These are phyloP conservation scores for Incurvaria masculella DNA, from an alignment of 2,888 invertebrate species.

Conservation along the genomic window DNA sequence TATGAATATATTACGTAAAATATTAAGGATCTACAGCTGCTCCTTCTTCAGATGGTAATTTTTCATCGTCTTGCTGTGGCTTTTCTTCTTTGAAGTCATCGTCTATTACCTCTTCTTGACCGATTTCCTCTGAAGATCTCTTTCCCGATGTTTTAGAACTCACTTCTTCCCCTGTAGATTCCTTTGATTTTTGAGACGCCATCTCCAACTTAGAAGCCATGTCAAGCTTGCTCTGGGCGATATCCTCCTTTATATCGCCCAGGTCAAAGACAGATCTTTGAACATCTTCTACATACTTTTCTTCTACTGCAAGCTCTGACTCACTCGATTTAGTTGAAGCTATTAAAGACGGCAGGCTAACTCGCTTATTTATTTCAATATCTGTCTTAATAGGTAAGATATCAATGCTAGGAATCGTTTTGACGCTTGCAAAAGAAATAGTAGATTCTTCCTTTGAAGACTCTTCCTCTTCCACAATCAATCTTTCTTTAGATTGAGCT, in stretches of 20 bases:
- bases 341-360: slow-evolving; percentile 36
- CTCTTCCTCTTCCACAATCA: neutral
- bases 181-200: slow-evolving; percentile 21
- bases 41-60: no score
- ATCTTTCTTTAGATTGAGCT: neutral
- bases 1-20: no score
- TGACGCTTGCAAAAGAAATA: slow-evolving; percentile 27
- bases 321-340: slow-evolving; percentile 31
- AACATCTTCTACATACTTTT: slow-evolving; percentile 22
- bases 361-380: slow-evolving; percentile 23
- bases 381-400: slow-evolving; percentile 27
- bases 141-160: neutral
- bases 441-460: slow-evolving; percentile 21
- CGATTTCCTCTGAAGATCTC: slow-evolving; percentile 18
- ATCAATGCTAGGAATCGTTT: slow-evolving; percentile 36
- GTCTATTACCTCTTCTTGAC: slow-evolving; percentile 4
- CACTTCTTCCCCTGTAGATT: slow-evolving; percentile 10
- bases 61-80: no score
- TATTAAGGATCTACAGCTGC: no score
- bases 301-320: slow-evolving; percentile 17
- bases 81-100: neutral
- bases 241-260: slow-evolving; percentile 27
- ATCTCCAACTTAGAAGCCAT: slow-evolving; percentile 30
- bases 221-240: slow-evolving; percentile 35
- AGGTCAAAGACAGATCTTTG: no score